Base-by-base conservation (phyloP, 1,140 invertebrate genomes). In the Lepidotrigona ventralis region DNA sequence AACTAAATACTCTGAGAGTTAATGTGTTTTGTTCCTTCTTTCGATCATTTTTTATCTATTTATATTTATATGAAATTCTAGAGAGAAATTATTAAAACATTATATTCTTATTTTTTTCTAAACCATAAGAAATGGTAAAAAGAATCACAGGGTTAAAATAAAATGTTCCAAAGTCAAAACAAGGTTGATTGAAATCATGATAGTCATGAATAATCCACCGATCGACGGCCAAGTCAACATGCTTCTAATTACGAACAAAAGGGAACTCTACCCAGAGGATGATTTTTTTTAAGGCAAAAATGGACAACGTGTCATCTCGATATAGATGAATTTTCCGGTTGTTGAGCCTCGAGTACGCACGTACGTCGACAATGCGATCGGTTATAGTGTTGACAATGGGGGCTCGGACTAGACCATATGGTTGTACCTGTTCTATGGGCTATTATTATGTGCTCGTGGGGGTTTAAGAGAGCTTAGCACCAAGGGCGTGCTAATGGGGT, bases 311-410 rank as follows among this genome's bases (percentile, higher is more conserved):
- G 85, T 83, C 81, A 81, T 91, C 91, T 92, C 91, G 91, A 93
- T 90, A 93, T 93, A 91, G 91, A 88, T 80, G 85, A 91, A 94
- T 94, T 94, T 94, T 90, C 90, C 91, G 93, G 89, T 91, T 90
- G 91, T 94, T 94, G 90, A 94, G 83, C 83, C 79, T 89, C 84
- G 89, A 93, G 92, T 91, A 91, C 86, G 89, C 89, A 76, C 88
- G 86, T 85, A 76, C 71, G 53, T 69, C 85, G 86, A 76, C 81
- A 86, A 83, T 79, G 78, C 79, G 78, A 87, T 69, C 85, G 77
- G 85, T 81, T 88, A 53, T 80, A 86, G 84, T 92, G 88, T 91
- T 86, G 90, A 93, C 92, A 93, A 93, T 92, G 77, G 89, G 75
- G 83, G 54, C 79, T 84, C 79, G 89, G 71, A 56, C 29, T 72